Evolutionary conservation across 2,888 invertebrate species (phyloP).

Genomic region (Euplagia quadripunctaria): DNA sequence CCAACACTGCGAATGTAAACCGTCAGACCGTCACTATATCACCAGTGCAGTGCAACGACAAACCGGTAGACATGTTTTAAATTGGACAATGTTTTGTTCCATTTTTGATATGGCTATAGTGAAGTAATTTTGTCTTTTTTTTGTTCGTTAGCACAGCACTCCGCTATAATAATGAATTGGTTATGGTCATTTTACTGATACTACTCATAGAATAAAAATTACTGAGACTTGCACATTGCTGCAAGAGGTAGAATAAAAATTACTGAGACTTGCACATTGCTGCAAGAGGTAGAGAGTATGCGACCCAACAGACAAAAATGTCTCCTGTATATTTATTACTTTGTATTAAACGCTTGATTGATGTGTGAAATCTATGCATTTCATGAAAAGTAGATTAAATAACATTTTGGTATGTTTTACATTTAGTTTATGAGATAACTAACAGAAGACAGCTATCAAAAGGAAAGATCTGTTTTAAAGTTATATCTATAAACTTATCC

Average conservation of each 20-base stretch:
- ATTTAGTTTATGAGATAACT: not conserved
- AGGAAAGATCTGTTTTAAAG: not conserved
- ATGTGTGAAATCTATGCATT: too few relatives aligned
- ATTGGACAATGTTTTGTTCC: conserved; percentile 45
- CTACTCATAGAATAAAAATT: not conserved
- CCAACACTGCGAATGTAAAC: conserved; percentile 50
- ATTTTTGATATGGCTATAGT: conserved; percentile 23
- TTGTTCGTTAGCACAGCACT: not conserved
- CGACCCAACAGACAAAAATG: too few relatives aligned
- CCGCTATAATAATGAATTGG: not conserved
- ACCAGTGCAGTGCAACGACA: conserved; percentile 24
- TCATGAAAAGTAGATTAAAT: too few relatives aligned
- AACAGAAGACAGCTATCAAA: not conserved
- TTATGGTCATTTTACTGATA: not conserved
- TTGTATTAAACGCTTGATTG: too few relatives aligned
- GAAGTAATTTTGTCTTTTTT: conserved; percentile 6
- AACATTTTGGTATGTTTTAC: too few relatives aligned
- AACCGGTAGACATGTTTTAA: conserved; percentile 35
- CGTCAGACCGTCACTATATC: conserved; percentile 44
- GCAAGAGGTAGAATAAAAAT: not conserved
- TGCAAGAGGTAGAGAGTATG: not conserved
- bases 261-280: not conserved
- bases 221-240: not conserved
- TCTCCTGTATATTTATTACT: too few relatives aligned
- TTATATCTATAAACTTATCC: conserved; percentile 42